Evolutionary conservation across 2,113 vertebrate species (phyloP).

Genomic region (Tachysurus vachellii): DNA sequence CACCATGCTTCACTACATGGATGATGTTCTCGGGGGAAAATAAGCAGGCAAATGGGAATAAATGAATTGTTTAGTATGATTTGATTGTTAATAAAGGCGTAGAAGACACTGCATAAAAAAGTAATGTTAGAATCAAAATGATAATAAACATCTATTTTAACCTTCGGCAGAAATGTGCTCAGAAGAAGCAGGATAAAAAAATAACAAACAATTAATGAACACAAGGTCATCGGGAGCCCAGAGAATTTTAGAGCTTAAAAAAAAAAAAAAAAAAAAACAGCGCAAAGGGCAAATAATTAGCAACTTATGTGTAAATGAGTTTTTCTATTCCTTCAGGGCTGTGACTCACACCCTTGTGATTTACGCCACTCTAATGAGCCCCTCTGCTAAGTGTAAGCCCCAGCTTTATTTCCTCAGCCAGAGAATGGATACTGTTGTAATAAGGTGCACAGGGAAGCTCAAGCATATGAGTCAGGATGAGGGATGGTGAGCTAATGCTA

Average conservation of each 20-base stretch:
- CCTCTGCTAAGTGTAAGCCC: neutral
- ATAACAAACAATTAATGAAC: too few species aligned
- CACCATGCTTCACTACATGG: neutral
- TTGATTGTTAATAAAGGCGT: neutral
- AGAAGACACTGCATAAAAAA: neutral
- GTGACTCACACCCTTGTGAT: neutral
- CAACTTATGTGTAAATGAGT: slow-evolving; percentile 11
- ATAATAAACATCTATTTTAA: neutral
- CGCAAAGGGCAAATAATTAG: slow-evolving; percentile 10
- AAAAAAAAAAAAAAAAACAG: neutral
- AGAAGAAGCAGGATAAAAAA: neutral
- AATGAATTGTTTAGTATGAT: neutral
- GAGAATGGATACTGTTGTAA: slow-evolving; percentile 11
- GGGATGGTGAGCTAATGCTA: neutral
- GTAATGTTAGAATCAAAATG: neutral
- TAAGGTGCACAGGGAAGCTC: slow-evolving; percentile 5
- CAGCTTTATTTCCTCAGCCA: neutral
- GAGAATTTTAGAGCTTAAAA: neutral
- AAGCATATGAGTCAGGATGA: neutral
- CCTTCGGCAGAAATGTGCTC: neutral
- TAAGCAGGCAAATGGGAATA: neutral
- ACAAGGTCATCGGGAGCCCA: neutral
- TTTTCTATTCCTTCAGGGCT: neutral
- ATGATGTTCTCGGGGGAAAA: neutral
- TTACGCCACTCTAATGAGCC: slow-evolving; percentile 6